Base-by-base conservation (phyloP, 1,140 invertebrate genomes). In the Pogonomyrmex barbatus region DNA sequence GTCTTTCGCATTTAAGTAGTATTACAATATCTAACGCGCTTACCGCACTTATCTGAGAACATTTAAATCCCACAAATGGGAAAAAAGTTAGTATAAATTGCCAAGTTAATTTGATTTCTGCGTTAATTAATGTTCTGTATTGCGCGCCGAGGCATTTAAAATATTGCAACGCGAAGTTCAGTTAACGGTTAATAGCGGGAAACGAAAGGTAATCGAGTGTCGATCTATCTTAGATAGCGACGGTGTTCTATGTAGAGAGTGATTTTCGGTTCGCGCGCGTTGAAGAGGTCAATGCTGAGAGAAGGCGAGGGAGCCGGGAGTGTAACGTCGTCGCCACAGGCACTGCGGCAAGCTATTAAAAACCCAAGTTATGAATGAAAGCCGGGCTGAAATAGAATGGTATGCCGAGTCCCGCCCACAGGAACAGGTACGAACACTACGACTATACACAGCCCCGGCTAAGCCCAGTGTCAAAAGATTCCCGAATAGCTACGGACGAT, bases 311-410 rank as follows among this genome's bases (percentile, higher is more conserved):
- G 88, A 88, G 89, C 86, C 60, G 89, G 68, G 86, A 85, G 81
- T 90, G 62, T 81, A 76, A 87, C 83, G 75, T 88, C 79, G 73
- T 86, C 78, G 90, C 86, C 84, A 88, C 89, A 87, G 91, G 91
- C 89, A 86, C 77, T 88, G 89, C 89, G 89, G 91, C 82, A 88
- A 92, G 93, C 94, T 95, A 94, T 95, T 94, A 95, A 94, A 95
- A 95, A 93, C 92, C 88, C 90, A 87, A 94, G 93, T 95, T 94
- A 94, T 95, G 94, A 95, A 95, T 95, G 94, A 95, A 94, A 94
- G 92, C 93, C 88, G 90, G 85, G 92, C 93, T 95, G 93, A 95
- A 95, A 94, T 94, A 95, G 94, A 95, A 94, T 94, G 94, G 94
- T 92, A 94, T 87, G 92, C 88, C 88, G 89, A 89, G 93, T 93